Conservation (phyloP, 2,113 vertebrate genomes). For the Scomber colias region DNA sequence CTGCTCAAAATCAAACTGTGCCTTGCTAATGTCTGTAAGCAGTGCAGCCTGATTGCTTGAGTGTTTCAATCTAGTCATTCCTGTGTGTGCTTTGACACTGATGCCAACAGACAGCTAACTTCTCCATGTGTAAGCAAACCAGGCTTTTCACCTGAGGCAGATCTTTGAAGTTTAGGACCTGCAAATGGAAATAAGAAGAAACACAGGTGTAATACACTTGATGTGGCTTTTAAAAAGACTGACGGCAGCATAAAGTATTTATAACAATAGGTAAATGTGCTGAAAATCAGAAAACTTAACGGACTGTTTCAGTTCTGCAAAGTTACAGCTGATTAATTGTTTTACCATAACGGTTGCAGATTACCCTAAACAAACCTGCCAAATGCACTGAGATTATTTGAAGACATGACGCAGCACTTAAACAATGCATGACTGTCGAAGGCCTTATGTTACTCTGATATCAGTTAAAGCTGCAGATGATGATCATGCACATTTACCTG, state of each 20-base stretch:
- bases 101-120: constrained; percentile 75
- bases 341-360: constrained; percentile 21
- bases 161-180: constrained; percentile 74
- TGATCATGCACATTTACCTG: not conserved
- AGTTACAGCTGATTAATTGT: constrained; percentile 28
- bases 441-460: constrained; percentile 19
- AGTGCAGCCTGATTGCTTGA: constrained; percentile 64
- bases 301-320: constrained; percentile 14
- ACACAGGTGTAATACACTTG: constrained; percentile 37
- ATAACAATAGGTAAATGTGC: constrained; percentile 58
- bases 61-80: constrained; percentile 72
- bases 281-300: constrained; percentile 59
- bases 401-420: constrained; percentile 27
- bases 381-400: constrained; percentile 3
- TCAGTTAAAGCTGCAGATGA: constrained; percentile 31
- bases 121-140: constrained; percentile 75
- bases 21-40: constrained; percentile 68
- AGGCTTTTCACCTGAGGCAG: constrained; percentile 63
- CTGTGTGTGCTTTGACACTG: constrained; percentile 68
- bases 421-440: not conserved
- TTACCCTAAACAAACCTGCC: not conserved
- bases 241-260: constrained; percentile 69
- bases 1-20: constrained; percentile 71
- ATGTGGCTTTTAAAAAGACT: constrained; percentile 65
- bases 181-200: constrained; percentile 64